Conservation (phyloP, 2,113 vertebrate genomes). For the Bungarus multicinctus region DNA sequence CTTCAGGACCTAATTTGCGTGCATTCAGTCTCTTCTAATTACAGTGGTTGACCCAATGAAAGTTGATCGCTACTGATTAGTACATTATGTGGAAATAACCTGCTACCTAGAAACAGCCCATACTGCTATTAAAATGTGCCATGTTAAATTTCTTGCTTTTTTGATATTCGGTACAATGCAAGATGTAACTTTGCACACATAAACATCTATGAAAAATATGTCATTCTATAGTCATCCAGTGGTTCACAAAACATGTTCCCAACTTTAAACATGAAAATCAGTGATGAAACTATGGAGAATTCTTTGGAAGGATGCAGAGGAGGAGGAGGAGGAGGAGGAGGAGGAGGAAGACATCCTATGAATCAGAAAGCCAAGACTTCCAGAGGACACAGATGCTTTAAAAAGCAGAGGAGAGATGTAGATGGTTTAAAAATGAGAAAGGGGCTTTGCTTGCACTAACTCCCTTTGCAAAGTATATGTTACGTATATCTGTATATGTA, state of each 20-base stretch:
- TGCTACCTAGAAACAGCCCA: neutral
- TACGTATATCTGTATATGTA: no score
- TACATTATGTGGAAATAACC: constrained; percentile 23
- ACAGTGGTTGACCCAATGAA: constrained; percentile 40
- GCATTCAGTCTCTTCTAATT: constrained; percentile 50
- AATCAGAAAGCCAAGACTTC: no score
- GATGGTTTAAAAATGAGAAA: no score
- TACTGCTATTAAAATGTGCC: constrained; percentile 21
- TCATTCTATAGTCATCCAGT: neutral
- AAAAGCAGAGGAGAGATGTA: no score
- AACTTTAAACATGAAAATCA: constrained; percentile 3
- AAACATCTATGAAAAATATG: neutral
- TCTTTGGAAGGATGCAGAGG: neutral
- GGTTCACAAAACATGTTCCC: neutral
- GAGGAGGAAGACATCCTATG: no score
- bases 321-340: no score
- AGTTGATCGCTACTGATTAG: constrained; percentile 58
- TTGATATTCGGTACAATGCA: neutral
- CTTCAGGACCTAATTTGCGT: constrained; percentile 41
- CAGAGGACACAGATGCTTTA: neutral
- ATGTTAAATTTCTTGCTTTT: neutral
- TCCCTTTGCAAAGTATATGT: neutral
- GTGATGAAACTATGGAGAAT: neutral
- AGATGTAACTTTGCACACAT: neutral
- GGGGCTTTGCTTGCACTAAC: neutral